Evolutionary conservation across 1,140 invertebrate genomes (phyloP), one percentile per base, ranked within the genome.

Genomic region (Cotesia glomerata): DNA sequence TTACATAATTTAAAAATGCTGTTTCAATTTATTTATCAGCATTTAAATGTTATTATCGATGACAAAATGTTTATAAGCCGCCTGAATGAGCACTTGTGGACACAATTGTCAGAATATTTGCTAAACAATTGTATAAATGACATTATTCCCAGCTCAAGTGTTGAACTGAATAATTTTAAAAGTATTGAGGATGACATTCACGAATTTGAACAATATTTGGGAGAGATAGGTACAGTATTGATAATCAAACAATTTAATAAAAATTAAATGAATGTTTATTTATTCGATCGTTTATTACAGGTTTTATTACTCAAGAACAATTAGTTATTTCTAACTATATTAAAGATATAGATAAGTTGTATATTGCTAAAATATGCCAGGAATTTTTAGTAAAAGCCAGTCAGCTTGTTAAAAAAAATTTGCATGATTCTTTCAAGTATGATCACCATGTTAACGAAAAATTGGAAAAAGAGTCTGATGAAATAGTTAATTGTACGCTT

Each of bases 401-500:
- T 54, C 87, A 86, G 74, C 91, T 97, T 26, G 94, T 96, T 89
- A 91, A 91, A 69, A 92, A 93, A 79, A 94, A 97, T 84, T 87
- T 97, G 36, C 93, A 95, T 81, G 90, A 93, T 72, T 93, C 93
- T 63, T 90, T 92, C 66, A 89, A 90, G 74, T 84, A 90, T 35
- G 82, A 84, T 26, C 77, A 85, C 5, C 7, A 5, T 45, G 1
- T 45, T 45, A 7, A 11, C 8, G 39, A 45, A 45, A 26, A 26
- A 26, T 26, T 26, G 26, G 39, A 45, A 45, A 11, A 5, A 45
- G 11, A 45, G 11, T 45, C 39, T 2, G 11, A 45, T 52, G 77
- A 86, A 74, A 74, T 73, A 75, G 78, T 81, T 72, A 5, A 73
- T 74, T 0, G 76, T 11, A 72, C 39, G 11, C 39, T 76, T 72